These are phyloP conservation scores for Hylomyscus alleni DNA, from an alignment of 2,797 vertebrate genomes.

Conservation along the genomic window DNA sequence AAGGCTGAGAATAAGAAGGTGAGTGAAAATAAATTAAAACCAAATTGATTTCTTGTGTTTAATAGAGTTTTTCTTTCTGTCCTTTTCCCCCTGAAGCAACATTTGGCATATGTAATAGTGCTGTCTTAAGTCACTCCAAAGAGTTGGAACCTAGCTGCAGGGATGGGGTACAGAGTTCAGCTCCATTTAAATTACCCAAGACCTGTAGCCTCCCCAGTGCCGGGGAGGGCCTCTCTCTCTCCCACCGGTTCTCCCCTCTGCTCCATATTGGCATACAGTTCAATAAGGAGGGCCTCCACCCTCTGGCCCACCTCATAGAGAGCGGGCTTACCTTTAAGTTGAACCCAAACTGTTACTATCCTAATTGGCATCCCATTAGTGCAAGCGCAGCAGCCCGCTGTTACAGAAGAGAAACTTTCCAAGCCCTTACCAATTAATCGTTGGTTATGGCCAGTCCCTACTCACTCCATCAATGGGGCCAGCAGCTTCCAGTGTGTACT, in stretches of 20 bases:
- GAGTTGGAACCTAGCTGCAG: conserved; percentile 29
- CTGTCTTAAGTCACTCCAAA: conserved; percentile 42
- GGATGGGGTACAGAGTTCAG: not conserved
- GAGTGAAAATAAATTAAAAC: conserved; percentile 73
- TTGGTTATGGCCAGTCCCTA: conserved; percentile 60
- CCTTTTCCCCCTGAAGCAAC: conserved; percentile 8
- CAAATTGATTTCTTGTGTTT: conserved; percentile 74
- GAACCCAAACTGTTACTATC: conserved; percentile 81
- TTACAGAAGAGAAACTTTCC: conserved; percentile 81
- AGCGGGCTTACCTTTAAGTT: conserved; percentile 26
- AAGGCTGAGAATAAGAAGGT: not conserved
- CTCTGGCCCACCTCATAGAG: conserved; percentile 8
- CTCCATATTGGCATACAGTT: not conserved
- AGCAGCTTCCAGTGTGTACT: not conserved
- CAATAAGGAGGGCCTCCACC: not conserved
- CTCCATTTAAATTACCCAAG: conserved; percentile 1
- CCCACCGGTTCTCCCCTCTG: not conserved
- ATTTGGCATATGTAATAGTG: conserved; percentile 67
- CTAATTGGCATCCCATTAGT: conserved; percentile 80
- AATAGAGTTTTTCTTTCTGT: conserved; percentile 74
- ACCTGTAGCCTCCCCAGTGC: not conserved
- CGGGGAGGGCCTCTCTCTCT: not conserved
- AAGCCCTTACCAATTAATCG: conserved; percentile 84
- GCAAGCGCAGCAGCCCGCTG: conserved; percentile 79
- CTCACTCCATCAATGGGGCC: conserved; percentile 46